Evolutionary conservation across 2,797 vertebrate genomes (phyloP).

Genomic region (Chelonia mydas): DNA sequence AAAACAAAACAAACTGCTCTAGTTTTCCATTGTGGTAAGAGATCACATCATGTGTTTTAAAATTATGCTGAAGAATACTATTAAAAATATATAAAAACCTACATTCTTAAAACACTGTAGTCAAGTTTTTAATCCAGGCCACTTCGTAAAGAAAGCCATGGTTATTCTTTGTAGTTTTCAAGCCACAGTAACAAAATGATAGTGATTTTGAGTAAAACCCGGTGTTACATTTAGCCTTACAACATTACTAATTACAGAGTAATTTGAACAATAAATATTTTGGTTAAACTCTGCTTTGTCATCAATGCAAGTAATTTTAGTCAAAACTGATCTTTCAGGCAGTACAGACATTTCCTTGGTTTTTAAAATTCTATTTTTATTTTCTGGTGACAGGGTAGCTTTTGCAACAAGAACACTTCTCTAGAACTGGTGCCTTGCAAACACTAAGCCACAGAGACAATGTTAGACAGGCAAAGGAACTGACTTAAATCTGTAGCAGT

Average conservation of each 20-base stretch:
- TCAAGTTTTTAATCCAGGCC: conserved; percentile 62
- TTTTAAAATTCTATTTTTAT: conserved; percentile 78
- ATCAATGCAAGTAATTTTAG: conserved; percentile 78
- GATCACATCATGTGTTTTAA: conserved; percentile 65
- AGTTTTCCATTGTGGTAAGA: conserved; percentile 56
- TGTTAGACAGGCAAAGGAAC: conserved; percentile 29
- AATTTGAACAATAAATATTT: conserved; percentile 80
- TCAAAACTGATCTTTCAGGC: conserved; percentile 63
- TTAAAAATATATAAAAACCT: conserved; percentile 63
- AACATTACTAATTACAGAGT: conserved; percentile 76
- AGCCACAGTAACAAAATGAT: conserved; percentile 70
- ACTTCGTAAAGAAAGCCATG: conserved; percentile 71
- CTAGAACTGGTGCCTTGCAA: conserved; percentile 65
- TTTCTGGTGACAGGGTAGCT: conserved; percentile 62
- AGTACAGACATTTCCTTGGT: conserved; percentile 39
- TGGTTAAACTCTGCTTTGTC: conserved; percentile 79
- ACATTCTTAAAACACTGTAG: conserved; percentile 55
- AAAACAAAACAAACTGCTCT: conserved; percentile 29
- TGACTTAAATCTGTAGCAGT: conserved; percentile 37
- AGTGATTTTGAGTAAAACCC: conserved; percentile 68
- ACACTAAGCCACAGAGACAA: conserved; percentile 59
- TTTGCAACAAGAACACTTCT: conserved; percentile 61
- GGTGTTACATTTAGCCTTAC: conserved; percentile 76
- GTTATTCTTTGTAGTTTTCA: conserved; percentile 48
- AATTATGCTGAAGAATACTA: conserved; percentile 34